Percentiles rank a stretch among this genome's conserved stretches.
Evolutionary conservation across 2,888 invertebrate species (phyloP).

Genomic region (Drosophila macrothrix): DNA sequence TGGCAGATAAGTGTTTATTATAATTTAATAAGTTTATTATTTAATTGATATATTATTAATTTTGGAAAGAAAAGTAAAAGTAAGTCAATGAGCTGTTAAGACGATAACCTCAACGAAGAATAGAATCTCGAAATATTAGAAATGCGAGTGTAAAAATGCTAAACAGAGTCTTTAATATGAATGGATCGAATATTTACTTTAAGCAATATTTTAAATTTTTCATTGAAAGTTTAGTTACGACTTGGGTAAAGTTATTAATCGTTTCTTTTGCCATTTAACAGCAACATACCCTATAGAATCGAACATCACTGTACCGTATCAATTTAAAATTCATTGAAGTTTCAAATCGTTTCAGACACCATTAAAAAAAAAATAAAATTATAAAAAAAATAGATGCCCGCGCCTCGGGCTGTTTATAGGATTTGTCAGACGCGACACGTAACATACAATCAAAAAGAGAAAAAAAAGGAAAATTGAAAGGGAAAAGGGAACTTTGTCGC

Average conservation of each 20-base stretch:
- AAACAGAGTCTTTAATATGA: background rate
- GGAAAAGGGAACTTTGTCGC: conserved; percentile 43
- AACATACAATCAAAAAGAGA: conserved; percentile 24
- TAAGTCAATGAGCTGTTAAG: background rate
- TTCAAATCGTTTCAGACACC: conserved; percentile 54
- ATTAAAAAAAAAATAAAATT: conserved; percentile 32
- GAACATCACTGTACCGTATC: conserved; percentile 50
- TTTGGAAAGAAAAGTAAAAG: background rate
- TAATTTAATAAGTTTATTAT: background rate
- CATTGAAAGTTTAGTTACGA: background rate
- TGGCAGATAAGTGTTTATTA: background rate
- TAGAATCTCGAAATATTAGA: background rate
- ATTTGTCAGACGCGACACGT: conserved; percentile 66
- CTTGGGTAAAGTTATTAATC: background rate
- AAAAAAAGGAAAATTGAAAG: conserved; percentile 6
- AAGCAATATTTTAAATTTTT: background rate
- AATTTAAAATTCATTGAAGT: conserved; percentile 80
- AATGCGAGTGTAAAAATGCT: background rate
- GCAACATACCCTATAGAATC: conserved; percentile 17
- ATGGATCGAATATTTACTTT: background rate
- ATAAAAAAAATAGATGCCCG: conserved; percentile 40
- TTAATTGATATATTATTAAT: background rate
- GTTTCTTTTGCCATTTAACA: background rate
- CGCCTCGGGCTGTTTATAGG: conserved; percentile 71
- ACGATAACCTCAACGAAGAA: background rate